Evolutionary conservation across 2,888 invertebrate genomes (phyloP).

Genomic region (Drosophila greeni): DNA sequence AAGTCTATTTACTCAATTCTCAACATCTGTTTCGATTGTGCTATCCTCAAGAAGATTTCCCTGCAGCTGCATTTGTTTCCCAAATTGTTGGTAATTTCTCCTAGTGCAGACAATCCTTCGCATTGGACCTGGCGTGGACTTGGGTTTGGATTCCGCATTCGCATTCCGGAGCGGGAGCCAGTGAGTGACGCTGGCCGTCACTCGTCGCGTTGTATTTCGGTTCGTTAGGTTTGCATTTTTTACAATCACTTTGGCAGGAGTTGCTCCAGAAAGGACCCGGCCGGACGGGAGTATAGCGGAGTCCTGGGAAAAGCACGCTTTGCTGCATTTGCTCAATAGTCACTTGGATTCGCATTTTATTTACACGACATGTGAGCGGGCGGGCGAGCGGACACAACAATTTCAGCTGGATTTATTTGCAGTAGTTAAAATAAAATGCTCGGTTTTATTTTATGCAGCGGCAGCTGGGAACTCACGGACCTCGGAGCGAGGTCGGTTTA

Average conservation of each 20-base stretch:
- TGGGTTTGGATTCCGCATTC: conserved; percentile 15
- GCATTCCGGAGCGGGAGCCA: conserved; percentile 10
- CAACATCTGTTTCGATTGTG: not conserved
- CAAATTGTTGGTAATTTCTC: not conserved
- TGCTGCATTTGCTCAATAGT: conserved; percentile 59
- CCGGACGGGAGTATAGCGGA: not conserved
- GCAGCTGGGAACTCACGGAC: conserved; percentile 48
- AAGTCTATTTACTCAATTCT: no score
- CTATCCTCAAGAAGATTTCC: not conserved
- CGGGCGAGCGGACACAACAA: conserved; percentile 58
- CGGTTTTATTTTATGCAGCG: conserved; percentile 65
- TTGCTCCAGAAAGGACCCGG: conserved; percentile 10
- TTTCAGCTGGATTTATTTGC: conserved; percentile 68
- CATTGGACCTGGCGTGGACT: conserved; percentile 27
- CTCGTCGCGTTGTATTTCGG: conserved; percentile 71
- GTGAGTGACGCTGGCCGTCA: conserved; percentile 55
- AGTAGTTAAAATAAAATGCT: conserved; percentile 66
- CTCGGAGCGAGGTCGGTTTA: conserved; percentile 5
- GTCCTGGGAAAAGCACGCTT: conserved; percentile 31
- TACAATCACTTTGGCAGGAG: conserved; percentile 70
- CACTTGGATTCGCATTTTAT: conserved; percentile 67
- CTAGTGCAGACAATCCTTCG: not conserved
- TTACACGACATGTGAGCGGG: conserved; percentile 69
- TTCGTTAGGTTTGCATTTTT: conserved; percentile 72
- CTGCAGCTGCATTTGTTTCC: not conserved